These are phyloP conservation scores for Heliconius cydno DNA, from an alignment of 2,888 invertebrate species.

Conservation along the genomic window DNA sequence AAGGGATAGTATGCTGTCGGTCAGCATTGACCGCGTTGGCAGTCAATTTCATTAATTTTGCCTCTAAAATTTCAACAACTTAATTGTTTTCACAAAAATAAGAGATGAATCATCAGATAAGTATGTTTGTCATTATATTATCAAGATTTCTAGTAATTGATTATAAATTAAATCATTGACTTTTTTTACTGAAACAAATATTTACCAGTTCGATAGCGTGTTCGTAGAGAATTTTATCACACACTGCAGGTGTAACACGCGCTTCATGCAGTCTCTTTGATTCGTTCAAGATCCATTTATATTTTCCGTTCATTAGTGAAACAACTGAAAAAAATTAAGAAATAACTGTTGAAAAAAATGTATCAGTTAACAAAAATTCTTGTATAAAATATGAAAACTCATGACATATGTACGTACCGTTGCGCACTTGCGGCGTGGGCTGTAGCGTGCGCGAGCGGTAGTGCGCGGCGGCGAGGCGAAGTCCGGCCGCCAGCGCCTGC, in stretches of 20 bases:
- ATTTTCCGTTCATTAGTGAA: conserved; percentile 94
- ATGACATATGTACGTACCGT: conserved; percentile 82
- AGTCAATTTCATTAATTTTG: too few relatives aligned
- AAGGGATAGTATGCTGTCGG: too few relatives aligned
- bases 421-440: conserved; percentile 95
- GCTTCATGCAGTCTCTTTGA: conserved; percentile 94
- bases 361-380: background rate
- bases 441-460: conserved; percentile 92
- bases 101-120: conserved; percentile 1
- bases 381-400: background rate
- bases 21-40: too few relatives aligned
- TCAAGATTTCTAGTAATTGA: background rate
- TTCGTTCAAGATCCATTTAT: conserved; percentile 93
- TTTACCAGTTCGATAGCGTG: conserved; percentile 98
- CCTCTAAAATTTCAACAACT: too few relatives aligned
- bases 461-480: conserved; percentile 94
- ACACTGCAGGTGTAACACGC: conserved; percentile 91
- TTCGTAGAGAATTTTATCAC: conserved; percentile 98
- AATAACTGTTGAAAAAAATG: background rate
- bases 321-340: conserved; percentile 86
- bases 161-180: too few relatives aligned
- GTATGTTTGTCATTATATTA: conserved; percentile 6
- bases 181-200: background rate
- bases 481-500: conserved; percentile 97
- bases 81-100: too few relatives aligned